A percentile compares a stretch with the other conserved stretches of the same genome.
phyloP scores from a whole-genome alignment of 2,888 invertebrate genomes.

The Microctonus brassicae region DNA sequence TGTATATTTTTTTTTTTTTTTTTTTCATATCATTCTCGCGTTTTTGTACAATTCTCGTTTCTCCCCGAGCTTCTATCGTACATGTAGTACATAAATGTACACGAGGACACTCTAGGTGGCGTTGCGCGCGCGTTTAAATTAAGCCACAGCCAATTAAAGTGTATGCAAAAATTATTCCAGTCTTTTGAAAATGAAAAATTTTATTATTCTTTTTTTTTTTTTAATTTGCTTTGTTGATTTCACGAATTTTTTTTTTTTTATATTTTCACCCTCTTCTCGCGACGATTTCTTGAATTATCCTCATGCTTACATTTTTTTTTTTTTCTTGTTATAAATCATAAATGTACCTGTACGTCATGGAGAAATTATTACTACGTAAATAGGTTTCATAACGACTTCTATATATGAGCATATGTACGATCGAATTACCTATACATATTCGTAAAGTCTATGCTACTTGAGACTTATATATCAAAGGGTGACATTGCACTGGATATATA shows the following conservation, averaged over 20 bases:
- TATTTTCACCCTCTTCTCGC: background rate
- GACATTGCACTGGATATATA: background rate
- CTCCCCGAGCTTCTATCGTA: conserved; percentile 9
- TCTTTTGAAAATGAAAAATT: conserved; percentile 31
- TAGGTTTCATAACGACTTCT: background rate
- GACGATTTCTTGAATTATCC: background rate
- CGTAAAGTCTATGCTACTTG: background rate
- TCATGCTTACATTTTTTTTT: too few species aligned
- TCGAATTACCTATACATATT: background rate
- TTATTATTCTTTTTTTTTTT: conserved; percentile 10
- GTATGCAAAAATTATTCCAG: conserved; percentile 49
- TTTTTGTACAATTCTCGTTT: conserved; percentile 25
- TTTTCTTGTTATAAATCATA: background rate
- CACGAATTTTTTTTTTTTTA: background rate
- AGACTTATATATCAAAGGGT: background rate
- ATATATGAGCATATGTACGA: background rate
- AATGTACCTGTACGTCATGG: background rate
- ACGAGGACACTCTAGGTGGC: conserved; percentile 59
- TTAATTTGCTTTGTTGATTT: background rate
- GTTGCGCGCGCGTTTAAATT: conserved; percentile 59
- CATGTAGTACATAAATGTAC: conserved; percentile 38
- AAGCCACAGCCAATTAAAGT: conserved; percentile 65
- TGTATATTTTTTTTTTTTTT: conserved; percentile 22
- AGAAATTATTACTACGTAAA: background rate
- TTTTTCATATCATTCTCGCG: conserved; percentile 27